Conservation (phyloP, 2,888 invertebrate genomes). For the Drosophila kambysellisi region DNA sequence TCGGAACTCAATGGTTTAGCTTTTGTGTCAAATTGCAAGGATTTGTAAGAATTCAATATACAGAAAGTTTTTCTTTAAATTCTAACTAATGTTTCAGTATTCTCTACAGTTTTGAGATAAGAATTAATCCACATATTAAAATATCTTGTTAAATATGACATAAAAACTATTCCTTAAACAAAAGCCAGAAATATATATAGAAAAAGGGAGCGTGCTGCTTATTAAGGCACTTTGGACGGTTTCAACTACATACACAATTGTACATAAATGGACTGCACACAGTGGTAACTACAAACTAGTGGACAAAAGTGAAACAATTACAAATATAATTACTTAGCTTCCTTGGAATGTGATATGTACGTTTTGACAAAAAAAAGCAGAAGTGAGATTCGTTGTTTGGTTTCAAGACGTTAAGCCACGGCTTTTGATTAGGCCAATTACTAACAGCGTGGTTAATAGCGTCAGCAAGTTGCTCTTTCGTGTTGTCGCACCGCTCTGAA, state of each 20-base stretch:
- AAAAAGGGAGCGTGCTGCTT: not conserved
- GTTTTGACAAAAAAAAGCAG: not conserved
- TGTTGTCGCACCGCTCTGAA: slow-evolving; percentile 60
- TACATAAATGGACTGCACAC: slow-evolving; percentile 42
- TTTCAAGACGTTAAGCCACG: slow-evolving; percentile 17
- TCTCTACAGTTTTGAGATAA: not conserved
- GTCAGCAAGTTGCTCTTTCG: slow-evolving; percentile 1
- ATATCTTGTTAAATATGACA: not conserved
- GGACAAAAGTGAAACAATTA: slow-evolving; percentile 24
- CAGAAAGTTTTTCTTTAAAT: not conserved
- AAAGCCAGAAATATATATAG: slow-evolving; percentile 1
- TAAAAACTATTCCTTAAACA: slow-evolving; percentile 1
- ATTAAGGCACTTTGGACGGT: slow-evolving; percentile 57
- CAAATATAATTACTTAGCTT: slow-evolving; percentile 34
- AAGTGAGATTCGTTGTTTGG: slow-evolving; percentile 14
- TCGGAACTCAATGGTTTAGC: not conserved
- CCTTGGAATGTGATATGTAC: slow-evolving; percentile 28
- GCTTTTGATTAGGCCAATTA: slow-evolving; percentile 28
- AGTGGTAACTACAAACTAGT: slow-evolving; percentile 34
- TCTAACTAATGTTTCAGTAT: not conserved
- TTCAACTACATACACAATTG: slow-evolving; percentile 20
- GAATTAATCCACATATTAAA: not conserved
- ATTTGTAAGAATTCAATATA: not conserved
- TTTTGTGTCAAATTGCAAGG: not conserved
- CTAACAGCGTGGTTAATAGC: slow-evolving; percentile 21